Percentiles rank a stretch among this genome's conserved stretches.
These are phyloP conservation scores for Zaprionus ghesquierei DNA, from an alignment of 1,140 invertebrate species.

Conservation along the genomic window DNA sequence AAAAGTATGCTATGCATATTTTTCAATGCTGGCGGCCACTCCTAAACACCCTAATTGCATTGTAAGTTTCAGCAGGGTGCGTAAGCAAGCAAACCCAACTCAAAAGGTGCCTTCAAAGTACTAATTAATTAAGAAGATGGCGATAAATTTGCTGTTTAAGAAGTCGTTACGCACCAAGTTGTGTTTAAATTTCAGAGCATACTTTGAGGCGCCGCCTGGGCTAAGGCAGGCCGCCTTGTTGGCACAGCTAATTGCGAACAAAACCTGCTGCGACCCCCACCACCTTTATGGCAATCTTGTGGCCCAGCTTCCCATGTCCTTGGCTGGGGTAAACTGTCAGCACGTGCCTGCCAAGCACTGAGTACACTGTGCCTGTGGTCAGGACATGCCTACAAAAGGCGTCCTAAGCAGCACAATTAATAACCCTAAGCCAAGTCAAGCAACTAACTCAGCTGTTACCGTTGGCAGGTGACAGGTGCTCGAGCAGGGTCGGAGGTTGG, in stretches of 20 bases:
- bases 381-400: constrained; percentile 20
- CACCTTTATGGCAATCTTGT: constrained; percentile 59
- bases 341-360: constrained; percentile 41
- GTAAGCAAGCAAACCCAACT: neutral
- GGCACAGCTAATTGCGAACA: constrained; percentile 56
- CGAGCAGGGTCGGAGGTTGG: neutral
- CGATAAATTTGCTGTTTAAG: constrained; percentile 44
- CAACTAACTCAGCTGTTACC: neutral
- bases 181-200: constrained; percentile 1
- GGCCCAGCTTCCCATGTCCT: constrained; percentile 14
- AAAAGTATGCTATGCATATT: neutral
- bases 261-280: neutral
- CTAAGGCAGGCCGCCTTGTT: too few species aligned
- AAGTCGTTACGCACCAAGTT: constrained; percentile 16
- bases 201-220: neutral
- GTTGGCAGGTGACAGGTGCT: neutral
- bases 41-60: neutral
- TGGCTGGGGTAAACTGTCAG: constrained; percentile 28
- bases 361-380: constrained; percentile 20
- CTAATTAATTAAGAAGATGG: constrained; percentile 65
- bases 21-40: neutral
- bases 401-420: constrained; percentile 69
- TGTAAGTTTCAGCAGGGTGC: neutral
- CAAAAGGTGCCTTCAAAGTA: constrained; percentile 26
- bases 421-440: constrained; percentile 44